Evolutionary conservation across 2,797 vertebrate genomes (phyloP).

Genomic region (Xenentodon cancila): DNA sequence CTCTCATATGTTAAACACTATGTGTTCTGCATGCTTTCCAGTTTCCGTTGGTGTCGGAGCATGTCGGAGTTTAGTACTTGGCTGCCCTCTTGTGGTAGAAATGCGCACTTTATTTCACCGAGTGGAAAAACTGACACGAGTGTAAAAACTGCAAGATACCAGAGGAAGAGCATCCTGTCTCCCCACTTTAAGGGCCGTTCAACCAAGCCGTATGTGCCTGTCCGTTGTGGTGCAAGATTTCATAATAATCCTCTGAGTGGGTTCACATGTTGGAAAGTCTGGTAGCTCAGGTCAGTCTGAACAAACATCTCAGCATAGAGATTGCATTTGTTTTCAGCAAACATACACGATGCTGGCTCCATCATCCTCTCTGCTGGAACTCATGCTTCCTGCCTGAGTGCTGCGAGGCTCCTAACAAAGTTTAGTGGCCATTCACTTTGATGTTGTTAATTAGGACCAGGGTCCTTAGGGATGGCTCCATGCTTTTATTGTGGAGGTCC

Average conservation of each 20-base stretch:
- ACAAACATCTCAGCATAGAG: not conserved
- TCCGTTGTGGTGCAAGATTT: constrained; percentile 26
- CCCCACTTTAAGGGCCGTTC: constrained; percentile 41
- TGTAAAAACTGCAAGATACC: constrained; percentile 24
- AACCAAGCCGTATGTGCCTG: constrained; percentile 1
- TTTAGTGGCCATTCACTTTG: constrained; percentile 57
- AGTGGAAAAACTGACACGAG: constrained; percentile 42
- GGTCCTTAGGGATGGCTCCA: constrained; percentile 48
- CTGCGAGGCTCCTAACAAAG: constrained; percentile 38
- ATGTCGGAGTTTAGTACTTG: constrained; percentile 15
- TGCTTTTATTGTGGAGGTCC: constrained; percentile 66
- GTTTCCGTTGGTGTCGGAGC: not conserved
- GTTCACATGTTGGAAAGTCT: not conserved
- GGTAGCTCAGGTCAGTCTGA: not conserved
- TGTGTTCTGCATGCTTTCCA: not conserved
- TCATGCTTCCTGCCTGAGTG: constrained; percentile 18
- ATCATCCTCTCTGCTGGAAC: constrained; percentile 27
- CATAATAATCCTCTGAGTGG: constrained; percentile 2
- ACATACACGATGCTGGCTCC: not conserved
- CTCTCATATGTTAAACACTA: not conserved
- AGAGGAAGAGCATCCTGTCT: constrained; percentile 52
- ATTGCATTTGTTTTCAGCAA: not conserved
- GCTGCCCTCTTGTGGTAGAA: constrained; percentile 70
- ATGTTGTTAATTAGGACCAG: constrained; percentile 71
- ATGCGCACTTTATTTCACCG: constrained; percentile 16